phyloP scores from a whole-genome alignment of 2,888 invertebrate species.

The Leptothorax acervorum region DNA sequence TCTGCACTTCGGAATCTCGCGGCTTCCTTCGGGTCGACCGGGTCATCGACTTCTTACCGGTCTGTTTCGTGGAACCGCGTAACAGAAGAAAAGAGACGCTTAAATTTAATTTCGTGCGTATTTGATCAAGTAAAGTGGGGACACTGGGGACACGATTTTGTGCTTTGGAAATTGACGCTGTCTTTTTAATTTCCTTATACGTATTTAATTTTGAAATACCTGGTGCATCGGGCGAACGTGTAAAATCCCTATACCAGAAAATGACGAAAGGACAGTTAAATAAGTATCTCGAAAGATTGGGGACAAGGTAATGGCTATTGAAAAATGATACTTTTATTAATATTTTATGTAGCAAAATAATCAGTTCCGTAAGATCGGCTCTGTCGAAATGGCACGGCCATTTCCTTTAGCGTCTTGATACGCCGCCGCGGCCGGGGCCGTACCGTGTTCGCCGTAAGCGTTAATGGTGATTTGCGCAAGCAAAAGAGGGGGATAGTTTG shows the following conservation, averaged over 20 bases:
- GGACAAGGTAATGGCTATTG: neutral
- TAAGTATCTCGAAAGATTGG: neutral
- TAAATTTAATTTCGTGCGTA: conserved; percentile 77
- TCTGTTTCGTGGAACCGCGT: conserved; percentile 78
- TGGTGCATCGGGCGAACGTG: neutral
- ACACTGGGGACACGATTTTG: conserved; percentile 52
- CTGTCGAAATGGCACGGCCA: conserved; percentile 31
- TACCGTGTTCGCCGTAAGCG: conserved; percentile 20
- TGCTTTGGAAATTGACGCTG: conserved; percentile 43
- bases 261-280: conserved; percentile 12
- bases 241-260: neutral
- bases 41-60: conserved; percentile 80
- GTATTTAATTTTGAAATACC: conserved; percentile 27
- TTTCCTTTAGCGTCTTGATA: conserved; percentile 32
- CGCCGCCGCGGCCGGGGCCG: too few relatives aligned
- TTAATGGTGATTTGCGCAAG: conserved; percentile 71
- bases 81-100: conserved; percentile 71
- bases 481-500: conserved; percentile 55
- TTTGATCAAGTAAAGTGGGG: conserved; percentile 59
- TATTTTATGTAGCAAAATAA: conserved; percentile 72
- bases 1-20: conserved; percentile 56
- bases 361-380: conserved; percentile 58
- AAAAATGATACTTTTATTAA: conserved; percentile 73
- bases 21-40: conserved; percentile 67
- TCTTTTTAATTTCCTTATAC: conserved; percentile 21